Conservation (phyloP, 2,888 invertebrate genomes). For the Seladonia tumulorum region DNA sequence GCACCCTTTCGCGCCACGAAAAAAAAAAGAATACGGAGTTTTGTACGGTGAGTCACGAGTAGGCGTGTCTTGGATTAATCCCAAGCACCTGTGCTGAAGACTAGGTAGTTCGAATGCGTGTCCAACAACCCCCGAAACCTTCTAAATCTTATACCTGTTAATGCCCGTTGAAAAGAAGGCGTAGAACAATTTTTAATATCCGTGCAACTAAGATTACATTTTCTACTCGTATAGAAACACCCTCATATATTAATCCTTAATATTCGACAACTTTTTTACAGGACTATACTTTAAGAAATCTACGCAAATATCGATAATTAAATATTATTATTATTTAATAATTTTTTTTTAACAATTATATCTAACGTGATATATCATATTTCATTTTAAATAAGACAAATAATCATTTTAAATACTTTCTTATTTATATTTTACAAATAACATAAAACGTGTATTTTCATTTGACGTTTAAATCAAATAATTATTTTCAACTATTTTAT, state of each 20-base stretch:
- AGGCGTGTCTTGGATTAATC: slow-evolving; percentile 69
- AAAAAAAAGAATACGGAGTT: slow-evolving; percentile 55
- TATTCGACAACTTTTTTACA: neutral
- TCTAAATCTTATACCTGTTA: slow-evolving; percentile 10
- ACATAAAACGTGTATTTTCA: neutral
- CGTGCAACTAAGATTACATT: neutral
- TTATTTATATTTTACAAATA: neutral
- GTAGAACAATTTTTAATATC: neutral
- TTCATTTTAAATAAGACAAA: too few species aligned
- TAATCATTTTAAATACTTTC: neutral
- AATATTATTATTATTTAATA: too few species aligned
- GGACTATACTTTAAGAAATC: neutral
- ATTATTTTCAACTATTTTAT: neutral
- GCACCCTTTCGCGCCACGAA: slow-evolving; percentile 47
- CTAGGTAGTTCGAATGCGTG: slow-evolving; percentile 42
- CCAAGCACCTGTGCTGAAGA: slow-evolving; percentile 62
- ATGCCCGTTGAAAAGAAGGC: slow-evolving; percentile 14
- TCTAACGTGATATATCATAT: too few species aligned
- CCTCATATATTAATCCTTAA: neutral
- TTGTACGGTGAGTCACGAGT: slow-evolving; percentile 67
- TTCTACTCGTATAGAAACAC: neutral
- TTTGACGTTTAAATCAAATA: neutral
- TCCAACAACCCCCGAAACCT: slow-evolving; percentile 41
- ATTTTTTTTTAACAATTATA: too few species aligned
- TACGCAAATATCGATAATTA: neutral